Evolutionary conservation across 2,888 invertebrate species (phyloP), one percentile per base, ranked within the genome.

Genomic region (Xestia ashworthii): DNA sequence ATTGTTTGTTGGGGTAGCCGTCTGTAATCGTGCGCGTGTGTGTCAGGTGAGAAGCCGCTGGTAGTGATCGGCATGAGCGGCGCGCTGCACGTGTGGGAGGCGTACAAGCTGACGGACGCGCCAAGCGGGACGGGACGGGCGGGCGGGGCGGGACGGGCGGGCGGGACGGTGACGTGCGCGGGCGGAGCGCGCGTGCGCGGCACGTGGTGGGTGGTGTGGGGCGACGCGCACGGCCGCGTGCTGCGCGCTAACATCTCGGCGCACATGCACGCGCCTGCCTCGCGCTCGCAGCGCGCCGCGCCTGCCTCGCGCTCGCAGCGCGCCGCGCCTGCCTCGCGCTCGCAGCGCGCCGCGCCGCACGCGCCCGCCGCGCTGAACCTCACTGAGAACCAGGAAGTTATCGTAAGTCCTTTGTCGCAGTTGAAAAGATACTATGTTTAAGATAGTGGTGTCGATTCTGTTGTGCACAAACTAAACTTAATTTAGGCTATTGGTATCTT

Each of bases 41-140:
- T 77, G 55, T 72, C 85, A 94, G 97, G 97, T 0, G 95, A 96
- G 25, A 95, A 97, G 65, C 97, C 98, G 12, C 97, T 97, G 89
- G 95, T 98, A 87, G 95, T 98, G 87, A 97, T 98, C 53, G 98
- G 97, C 1, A 97, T 97, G 82, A 97, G 97, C 89, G 97, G 95
- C 89, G 97, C 97, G 92, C 95, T 97, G 92, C 97, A 97, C 86
- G 95, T 95, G 91, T 97, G 97, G 94, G 98, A 97, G 92, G 97
- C 97, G 82, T 97, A 96, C 94, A 98, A 97, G 93, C 32, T 32
- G 32, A 87, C 95, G 98, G 97, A 3, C 97, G 97, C 78, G 97
- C 95, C 89, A 3, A 11, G 22, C 4, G n/a, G 0, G 60, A 53
- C 50, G 22, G 5, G 16, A 46, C 1, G 3, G 41, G 1, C 92